Base-by-base conservation (phyloP, 2,888 invertebrate species). In the Desoria tigrina region DNA sequence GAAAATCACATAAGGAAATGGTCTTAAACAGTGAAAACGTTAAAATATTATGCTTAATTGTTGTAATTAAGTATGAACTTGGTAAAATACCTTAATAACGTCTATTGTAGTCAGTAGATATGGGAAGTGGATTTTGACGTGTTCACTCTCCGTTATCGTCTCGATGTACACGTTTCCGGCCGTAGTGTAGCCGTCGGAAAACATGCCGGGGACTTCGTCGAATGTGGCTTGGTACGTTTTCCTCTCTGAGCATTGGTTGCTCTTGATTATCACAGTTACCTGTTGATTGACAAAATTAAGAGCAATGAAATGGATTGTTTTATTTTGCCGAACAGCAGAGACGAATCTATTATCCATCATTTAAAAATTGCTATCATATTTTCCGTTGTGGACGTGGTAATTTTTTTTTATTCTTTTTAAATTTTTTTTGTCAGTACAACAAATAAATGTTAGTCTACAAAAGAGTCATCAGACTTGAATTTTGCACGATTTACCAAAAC, bases 211-310 rank as follows among this genome's bases (percentile, higher is more conserved):
- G 24, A 74, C 73, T 69, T 76, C 76, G 60, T 73, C 72, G 60
- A 73, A 66, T 21, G 69, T 73, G 2, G 76, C 76, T 67, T 76
- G 76, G 60, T 76, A 76, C 37, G 73, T 74, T 61, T 74, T 74
- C 28, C 76, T 61, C 60, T 74, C 73, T 14, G 76, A 72, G 53
- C 76, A 76, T 62, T 73, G 70, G 63, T 69, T 73, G 63, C 70
- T 73, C 68, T 74, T 74, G 9, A 76, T 70, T 24, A 76, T 76
- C 50, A 76, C 76, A 37, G 76, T 76, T 21, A 76, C 76, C 76
- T 76, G 56, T 32, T 32, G 11, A 32, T 32, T 1, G 62, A 55
- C 42, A 50, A 21, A 45, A 6, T 45, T 45, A 18, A 45, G 16
- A 39, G 16, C 9, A n/a, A n/a, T n/a, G n/a, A n/a, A n/a, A n/a